Base-by-base conservation (phyloP, 2,797 vertebrate species). In the Eutrigla gurnardus region DNA sequence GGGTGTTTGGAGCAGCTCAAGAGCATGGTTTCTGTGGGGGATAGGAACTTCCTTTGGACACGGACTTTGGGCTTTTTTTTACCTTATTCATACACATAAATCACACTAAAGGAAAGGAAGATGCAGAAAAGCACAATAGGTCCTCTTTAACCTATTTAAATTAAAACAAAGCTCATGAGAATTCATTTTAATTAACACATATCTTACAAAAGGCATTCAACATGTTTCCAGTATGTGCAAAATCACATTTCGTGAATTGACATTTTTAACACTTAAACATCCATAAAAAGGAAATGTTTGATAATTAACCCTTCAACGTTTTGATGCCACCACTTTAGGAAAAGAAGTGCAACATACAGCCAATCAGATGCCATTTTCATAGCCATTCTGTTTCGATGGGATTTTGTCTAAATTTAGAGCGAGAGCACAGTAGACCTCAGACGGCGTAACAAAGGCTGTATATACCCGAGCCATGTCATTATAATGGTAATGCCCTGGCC, bases 401-500 rank as follows among this genome's bases (percentile, higher is more conserved):
- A 57, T 37, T 62, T 52, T 47, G 33, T 40, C 13, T 7, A 3
- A 32, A 4, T 47, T 47, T 45, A 11, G n/a, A 46, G 47, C 4
- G 7, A 25, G 46, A 18, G 36, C 5, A 39, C 2, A 10, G 42
- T 75, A n/a, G 14, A 55, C 58, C 57, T 47, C 49, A 39, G 50
- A 46, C 6, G 25, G 33, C 37, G 25, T 32, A 55, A 37, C 6
- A 65, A 50, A 65, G 45, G 57, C 35, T 54, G 55, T 40, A 9
- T 33, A 33, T 65, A 68, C 57, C 40, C 17, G 35, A 65, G 47
- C 35, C 45, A 25, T 33, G 12, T 33, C 18, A 37, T 72, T 61
- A 43, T 75, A 17, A 75, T 60, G 42, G 35, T 68, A 76, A 79
- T 73, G 7, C 37, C 15, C 17, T 65, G 70, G 70, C 50, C 55